A percentile compares a stretch with the other conserved stretches of the same genome.
These are phyloP conservation scores for Chalcis sispes DNA, from an alignment of 2,888 invertebrate genomes.

Conservation along the genomic window DNA sequence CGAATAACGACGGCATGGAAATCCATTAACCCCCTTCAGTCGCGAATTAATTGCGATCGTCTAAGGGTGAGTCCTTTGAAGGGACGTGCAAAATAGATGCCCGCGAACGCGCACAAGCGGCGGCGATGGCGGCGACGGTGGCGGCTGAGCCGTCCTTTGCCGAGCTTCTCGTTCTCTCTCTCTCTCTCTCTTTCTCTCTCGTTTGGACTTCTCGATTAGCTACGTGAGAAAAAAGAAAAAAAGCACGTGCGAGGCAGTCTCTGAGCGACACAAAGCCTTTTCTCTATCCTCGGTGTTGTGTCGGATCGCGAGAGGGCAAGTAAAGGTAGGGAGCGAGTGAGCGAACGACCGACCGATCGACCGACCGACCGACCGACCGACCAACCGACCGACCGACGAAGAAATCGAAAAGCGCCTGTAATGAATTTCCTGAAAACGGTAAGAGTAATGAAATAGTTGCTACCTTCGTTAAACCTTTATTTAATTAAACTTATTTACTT, in stretches of 20 bases:
- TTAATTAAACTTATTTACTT: slow-evolving; percentile 50
- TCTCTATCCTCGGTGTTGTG: not conserved
- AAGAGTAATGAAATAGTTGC: slow-evolving; percentile 50
- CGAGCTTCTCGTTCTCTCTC: slow-evolving; percentile 19
- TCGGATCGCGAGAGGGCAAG: not conserved
- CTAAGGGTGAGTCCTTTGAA: slow-evolving; percentile 70
- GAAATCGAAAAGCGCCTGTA: slow-evolving; percentile 46
- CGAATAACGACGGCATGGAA: slow-evolving; percentile 71
- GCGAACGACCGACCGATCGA: no score
- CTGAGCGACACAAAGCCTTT: slow-evolving; percentile 20
- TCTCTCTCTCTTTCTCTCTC: not conserved
- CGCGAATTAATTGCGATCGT: slow-evolving; percentile 74
- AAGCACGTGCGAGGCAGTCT: slow-evolving; percentile 2
- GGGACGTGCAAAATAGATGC: slow-evolving; percentile 50
- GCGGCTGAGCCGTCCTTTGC: slow-evolving; percentile 44
- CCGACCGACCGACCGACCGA: no score
- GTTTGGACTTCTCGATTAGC: slow-evolving; percentile 54
- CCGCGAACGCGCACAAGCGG: slow-evolving; percentile 32
- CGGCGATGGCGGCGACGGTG: no score
- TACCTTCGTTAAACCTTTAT: slow-evolving; percentile 26
- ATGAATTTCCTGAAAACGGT: slow-evolving; percentile 50
- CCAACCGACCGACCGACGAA: not conserved
- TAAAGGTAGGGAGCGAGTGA: no score
- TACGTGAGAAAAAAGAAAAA: slow-evolving; percentile 44
- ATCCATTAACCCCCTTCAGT: slow-evolving; percentile 73